A percentile compares a stretch with the other conserved stretches of the same genome.
phyloP scores from a whole-genome alignment of 2,113 vertebrate species.

The Campylomormyrus tamandua region DNA sequence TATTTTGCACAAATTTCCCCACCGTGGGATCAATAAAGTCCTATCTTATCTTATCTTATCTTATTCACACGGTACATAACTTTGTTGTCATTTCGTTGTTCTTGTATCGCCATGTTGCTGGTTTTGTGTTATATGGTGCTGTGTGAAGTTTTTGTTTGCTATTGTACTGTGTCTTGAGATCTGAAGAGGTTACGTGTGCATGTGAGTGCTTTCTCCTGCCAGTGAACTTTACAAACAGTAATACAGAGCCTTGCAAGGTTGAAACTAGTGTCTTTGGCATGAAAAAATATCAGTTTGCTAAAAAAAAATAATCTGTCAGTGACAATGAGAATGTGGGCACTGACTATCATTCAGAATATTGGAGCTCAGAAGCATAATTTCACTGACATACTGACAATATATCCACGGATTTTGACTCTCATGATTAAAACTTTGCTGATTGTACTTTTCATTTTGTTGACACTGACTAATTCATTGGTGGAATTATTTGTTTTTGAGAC shows the following conservation, averaged over 20 bases:
- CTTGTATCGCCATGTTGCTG: neutral
- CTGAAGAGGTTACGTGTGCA: neutral
- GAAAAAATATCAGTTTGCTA: neutral
- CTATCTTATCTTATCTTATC: too few species aligned
- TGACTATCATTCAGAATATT: neutral
- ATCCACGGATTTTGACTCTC: neutral
- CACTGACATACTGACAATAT: neutral
- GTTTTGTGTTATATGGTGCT: neutral
- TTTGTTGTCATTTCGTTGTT: neutral
- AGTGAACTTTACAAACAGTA: neutral
- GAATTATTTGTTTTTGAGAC: neutral
- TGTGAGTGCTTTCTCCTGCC: neutral
- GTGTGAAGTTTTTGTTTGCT: neutral
- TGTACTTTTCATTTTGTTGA: neutral
- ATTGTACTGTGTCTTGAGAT: neutral
- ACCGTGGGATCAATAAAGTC: too few species aligned
- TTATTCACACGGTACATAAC: neutral
- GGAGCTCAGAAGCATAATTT: neutral
- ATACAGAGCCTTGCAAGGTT: too few species aligned
- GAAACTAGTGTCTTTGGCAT: neutral
- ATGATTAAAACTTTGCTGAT: neutral
- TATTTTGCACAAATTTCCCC: too few species aligned
- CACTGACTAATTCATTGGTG: neutral
- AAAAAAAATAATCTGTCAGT: neutral
- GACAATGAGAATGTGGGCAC: neutral